Percentiles rank a stretch among this genome's conserved stretches.
These are phyloP conservation scores for Picathartes gymnocephalus DNA, from an alignment of 2,113 vertebrate species.

Conservation along the genomic window DNA sequence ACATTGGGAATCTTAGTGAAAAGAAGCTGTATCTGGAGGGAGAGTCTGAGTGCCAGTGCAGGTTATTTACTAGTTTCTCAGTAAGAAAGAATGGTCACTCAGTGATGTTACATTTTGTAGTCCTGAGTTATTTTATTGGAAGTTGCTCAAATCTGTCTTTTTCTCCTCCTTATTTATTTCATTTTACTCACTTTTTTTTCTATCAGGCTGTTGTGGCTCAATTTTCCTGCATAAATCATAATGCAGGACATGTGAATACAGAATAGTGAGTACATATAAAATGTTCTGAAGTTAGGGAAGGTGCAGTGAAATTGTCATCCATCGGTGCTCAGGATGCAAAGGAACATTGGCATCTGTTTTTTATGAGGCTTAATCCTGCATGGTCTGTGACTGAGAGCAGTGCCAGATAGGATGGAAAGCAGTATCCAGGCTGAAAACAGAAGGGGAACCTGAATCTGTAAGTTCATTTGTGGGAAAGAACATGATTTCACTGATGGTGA, in stretches of 20 bases:
- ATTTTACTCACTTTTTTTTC: not conserved
- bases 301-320: not conserved
- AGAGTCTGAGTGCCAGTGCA: not conserved
- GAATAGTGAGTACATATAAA: not conserved
- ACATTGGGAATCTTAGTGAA: not conserved
- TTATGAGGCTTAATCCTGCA: not conserved
- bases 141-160: not conserved
- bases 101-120: not conserved
- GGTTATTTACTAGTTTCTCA: not conserved
- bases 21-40: not conserved
- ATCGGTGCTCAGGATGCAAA: not conserved
- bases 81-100: not conserved
- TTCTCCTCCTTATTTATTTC: not conserved
- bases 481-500: not conserved
- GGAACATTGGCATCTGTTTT: not conserved
- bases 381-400: not conserved
- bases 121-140: not conserved
- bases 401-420: not conserved
- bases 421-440: not conserved
- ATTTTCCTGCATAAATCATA: not conserved
- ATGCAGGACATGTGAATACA: not conserved
- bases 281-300: not conserved
- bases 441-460: not conserved
- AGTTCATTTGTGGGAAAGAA: not conserved
- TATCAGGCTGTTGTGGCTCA: not conserved